These are phyloP conservation scores for Tribolium madens DNA, from an alignment of 1,140 invertebrate genomes.

Conservation along the genomic window DNA sequence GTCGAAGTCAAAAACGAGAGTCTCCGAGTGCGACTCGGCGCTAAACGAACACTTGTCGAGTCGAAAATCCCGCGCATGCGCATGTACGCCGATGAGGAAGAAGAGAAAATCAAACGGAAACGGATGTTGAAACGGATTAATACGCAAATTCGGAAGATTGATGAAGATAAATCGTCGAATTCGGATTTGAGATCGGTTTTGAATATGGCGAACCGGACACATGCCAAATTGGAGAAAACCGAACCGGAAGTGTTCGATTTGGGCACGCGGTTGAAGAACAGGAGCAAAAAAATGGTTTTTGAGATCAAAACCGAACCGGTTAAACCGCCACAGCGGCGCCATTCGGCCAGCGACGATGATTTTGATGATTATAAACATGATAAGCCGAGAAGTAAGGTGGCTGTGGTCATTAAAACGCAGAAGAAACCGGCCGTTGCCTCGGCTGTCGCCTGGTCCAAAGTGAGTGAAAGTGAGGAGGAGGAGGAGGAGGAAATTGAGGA, in stretches of 20 bases:
- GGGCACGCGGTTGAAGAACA: slow-evolving; percentile 57
- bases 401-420: slow-evolving; percentile 62
- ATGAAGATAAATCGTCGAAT: slow-evolving; percentile 44
- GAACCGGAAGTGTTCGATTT: slow-evolving; percentile 54
- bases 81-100: slow-evolving; percentile 91
- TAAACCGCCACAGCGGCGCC: not conserved
- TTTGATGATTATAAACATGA: not conserved
- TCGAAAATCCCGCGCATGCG: slow-evolving; percentile 81
- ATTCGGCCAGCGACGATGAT: slow-evolving; percentile 9
- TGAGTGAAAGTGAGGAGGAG: slow-evolving; percentile 40
- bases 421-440: slow-evolving; percentile 64
- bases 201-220: slow-evolving; percentile 43
- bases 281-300: slow-evolving; percentile 56
- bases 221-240: slow-evolving; percentile 38
- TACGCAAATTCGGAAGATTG: slow-evolving; percentile 59
- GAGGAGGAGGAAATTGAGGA: slow-evolving; percentile 41
- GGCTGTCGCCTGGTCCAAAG: slow-evolving; percentile 62
- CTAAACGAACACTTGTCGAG: too few species aligned
- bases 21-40: slow-evolving; percentile 64
- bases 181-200: slow-evolving; percentile 59
- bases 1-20: slow-evolving; percentile 63
- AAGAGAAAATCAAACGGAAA: slow-evolving; percentile 71
- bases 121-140: slow-evolving; percentile 60
- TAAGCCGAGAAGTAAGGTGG: slow-evolving; percentile 62
- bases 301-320: slow-evolving; percentile 38